These are phyloP conservation scores for Erebia palarica DNA, from an alignment of 2,888 invertebrate genomes.

Conservation along the genomic window DNA sequence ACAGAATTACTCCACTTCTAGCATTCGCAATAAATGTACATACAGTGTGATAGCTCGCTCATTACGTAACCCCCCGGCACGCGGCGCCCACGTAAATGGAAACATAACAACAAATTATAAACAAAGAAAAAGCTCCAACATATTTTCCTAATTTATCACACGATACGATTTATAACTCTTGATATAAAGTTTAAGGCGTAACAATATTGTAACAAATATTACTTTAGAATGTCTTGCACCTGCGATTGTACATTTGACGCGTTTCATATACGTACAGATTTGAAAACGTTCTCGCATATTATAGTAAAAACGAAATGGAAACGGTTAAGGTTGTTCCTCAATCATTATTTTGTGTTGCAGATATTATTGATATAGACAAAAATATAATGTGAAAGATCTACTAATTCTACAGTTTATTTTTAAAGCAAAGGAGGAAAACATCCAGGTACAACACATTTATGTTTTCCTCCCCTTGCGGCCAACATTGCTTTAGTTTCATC, in stretches of 20 bases:
- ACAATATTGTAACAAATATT: constrained; percentile 16
- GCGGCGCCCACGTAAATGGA: constrained; percentile 53
- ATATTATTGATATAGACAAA: too few species aligned
- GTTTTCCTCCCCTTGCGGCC: too few species aligned
- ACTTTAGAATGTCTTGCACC: constrained; percentile 17
- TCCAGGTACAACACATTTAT: too few species aligned
- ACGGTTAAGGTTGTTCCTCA: too few species aligned
- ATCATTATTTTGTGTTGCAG: too few species aligned
- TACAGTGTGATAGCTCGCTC: constrained; percentile 55
- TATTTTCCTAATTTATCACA: constrained; percentile 40
- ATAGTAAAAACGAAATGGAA: not conserved
- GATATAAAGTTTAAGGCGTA: constrained; percentile 21
- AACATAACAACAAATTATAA: constrained; percentile 49
- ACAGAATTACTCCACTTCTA: constrained; percentile 66
- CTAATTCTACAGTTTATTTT: too few species aligned
- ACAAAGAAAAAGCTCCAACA: constrained; percentile 42
- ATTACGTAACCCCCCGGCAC: constrained; percentile 53
- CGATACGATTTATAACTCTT: constrained; percentile 27
- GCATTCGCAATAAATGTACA: constrained; percentile 59
- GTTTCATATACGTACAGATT: constrained; percentile 11
- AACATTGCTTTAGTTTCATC: too few species aligned
- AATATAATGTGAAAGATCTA: too few species aligned
- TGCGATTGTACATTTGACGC: constrained; percentile 14
- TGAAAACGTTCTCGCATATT: not conserved
- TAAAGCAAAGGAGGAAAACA: too few species aligned